Base-by-base conservation (phyloP, 2,888 invertebrate species). In the Atethmia centrago region DNA sequence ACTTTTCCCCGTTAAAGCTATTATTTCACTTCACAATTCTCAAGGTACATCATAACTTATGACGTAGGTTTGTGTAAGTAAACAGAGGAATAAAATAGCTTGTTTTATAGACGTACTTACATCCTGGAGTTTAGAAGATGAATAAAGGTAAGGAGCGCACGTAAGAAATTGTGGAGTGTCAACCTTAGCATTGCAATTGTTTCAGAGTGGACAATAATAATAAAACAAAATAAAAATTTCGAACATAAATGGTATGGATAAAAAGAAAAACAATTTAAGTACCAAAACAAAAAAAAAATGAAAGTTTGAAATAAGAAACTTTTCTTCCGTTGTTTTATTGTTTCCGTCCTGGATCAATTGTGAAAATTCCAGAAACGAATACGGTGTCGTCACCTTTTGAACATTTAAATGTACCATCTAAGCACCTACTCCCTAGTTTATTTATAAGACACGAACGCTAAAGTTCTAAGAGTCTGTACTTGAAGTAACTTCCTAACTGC, bases 401-500 rank as follows among this genome's bases (percentile, higher is more conserved):
- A n/a, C 12, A n/a, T 51, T n/a, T 4, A 49, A 49, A 49, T 8
- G 1, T 4, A 3, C 25, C 40, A 5, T 21, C 40, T 3, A 4
- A 65, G 10, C 16, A 42, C 25, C 40, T 40, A 47, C 2, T 47
- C 25, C 10, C 53, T 67, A 62, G 51, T 53, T 61, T 72, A 72
- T 74, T 58, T 80, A 61, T 55, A 75, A 73, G 25, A 66, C n/a
- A 49, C 51, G 25, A 63, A 31, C 28, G 73, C 67, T 75, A 64
- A 84, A 84, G 21, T 72, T 58, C 36, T 19, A 75, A 71, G 68
- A 77, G 70, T 45, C 66, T 61, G 69, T 72, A 55, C 71, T 80
- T 59, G 56, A 66, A 72, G 69, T 79, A 64, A 84, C 73, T 77
- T 85, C 85, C 67, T 77, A 65, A 79, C 83, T 80, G 87, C 76